These are phyloP conservation scores for Polymixis flavicincta DNA, from an alignment of 2,888 invertebrate species.

Conservation along the genomic window DNA sequence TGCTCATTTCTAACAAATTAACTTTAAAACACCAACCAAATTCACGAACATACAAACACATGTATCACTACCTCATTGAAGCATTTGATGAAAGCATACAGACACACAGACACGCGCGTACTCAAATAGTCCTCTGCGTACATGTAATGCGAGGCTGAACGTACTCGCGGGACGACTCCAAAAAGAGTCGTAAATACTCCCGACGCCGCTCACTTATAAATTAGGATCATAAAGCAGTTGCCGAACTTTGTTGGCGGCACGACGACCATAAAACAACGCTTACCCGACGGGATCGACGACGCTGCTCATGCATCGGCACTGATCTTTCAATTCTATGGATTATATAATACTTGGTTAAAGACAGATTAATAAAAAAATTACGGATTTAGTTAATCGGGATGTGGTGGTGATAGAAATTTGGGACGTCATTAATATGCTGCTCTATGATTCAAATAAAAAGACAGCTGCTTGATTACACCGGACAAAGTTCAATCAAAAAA, in stretches of 20 bases:
- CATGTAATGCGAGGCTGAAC: conserved; percentile 75
- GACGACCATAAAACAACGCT: conserved; percentile 89
- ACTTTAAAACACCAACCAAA: conserved; percentile 2
- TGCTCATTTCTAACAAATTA: neutral
- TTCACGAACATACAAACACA: neutral
- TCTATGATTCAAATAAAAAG: neutral
- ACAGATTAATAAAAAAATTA: conserved; percentile 37
- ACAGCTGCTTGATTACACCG: neutral
- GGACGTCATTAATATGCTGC: neutral
- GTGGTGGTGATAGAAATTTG: neutral
- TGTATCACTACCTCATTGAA: conserved; percentile 15
- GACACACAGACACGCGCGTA: conserved; percentile 17
- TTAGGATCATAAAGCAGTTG: conserved; percentile 91
- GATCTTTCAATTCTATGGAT: conserved; percentile 84
- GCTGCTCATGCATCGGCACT: conserved; percentile 72
- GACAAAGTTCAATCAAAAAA: no score
- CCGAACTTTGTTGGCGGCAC: conserved; percentile 89
- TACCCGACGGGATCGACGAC: conserved; percentile 79
- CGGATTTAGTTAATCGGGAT: neutral
- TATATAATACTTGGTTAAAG: conserved; percentile 64
- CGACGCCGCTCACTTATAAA: conserved; percentile 90
- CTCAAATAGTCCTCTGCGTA: conserved; percentile 47
- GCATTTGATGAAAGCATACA: conserved; percentile 33
- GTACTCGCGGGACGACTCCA: conserved; percentile 86
- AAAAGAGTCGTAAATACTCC: conserved; percentile 88